phyloP scores from a whole-genome alignment of 2,888 invertebrate species.

The Erynnis tages region DNA sequence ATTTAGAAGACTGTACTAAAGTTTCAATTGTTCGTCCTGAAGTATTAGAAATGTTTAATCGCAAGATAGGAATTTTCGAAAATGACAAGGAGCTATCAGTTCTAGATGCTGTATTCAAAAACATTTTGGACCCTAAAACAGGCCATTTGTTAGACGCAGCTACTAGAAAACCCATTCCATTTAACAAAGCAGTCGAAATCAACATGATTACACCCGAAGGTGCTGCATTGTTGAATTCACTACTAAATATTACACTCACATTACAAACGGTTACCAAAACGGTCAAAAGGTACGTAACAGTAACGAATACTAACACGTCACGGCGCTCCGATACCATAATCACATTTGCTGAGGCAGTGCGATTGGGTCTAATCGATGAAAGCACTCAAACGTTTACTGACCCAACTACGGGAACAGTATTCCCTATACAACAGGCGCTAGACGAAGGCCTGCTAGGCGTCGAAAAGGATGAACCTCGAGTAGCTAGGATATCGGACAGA shows the following conservation, averaged over 20 bases:
- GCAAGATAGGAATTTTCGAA: slow-evolving; percentile 90
- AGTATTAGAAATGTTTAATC: slow-evolving; percentile 91
- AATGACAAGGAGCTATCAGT: slow-evolving; percentile 89
- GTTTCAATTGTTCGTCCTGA: slow-evolving; percentile 91
- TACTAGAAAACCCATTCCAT: slow-evolving; percentile 87
- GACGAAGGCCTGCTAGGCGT: slow-evolving; percentile 87
- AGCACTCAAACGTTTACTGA: slow-evolving; percentile 88
- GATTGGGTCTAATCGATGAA: slow-evolving; percentile 90
- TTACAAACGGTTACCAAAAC: slow-evolving; percentile 93
- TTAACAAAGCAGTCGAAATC: slow-evolving; percentile 92
- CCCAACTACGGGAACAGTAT: slow-evolving; percentile 86
- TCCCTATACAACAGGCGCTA: slow-evolving; percentile 89
- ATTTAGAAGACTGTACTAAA: slow-evolving; percentile 90
- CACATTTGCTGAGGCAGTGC: slow-evolving; percentile 89
- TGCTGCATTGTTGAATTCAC: slow-evolving; percentile 90
- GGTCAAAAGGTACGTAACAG: slow-evolving; percentile 90
- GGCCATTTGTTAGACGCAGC: slow-evolving; percentile 91
- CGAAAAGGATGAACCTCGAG: slow-evolving; percentile 76
- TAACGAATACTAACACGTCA: slow-evolving; percentile 84
- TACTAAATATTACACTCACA: slow-evolving; percentile 93
- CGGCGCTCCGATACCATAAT: slow-evolving; percentile 82
- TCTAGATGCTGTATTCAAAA: slow-evolving; percentile 93
- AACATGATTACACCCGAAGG: slow-evolving; percentile 93
- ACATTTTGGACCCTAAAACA: slow-evolving; percentile 92
- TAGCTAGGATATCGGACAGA: slow-evolving; percentile 66